Conservation (phyloP, 2,888 invertebrate genomes). For the Pterobdella sp. region DNA sequence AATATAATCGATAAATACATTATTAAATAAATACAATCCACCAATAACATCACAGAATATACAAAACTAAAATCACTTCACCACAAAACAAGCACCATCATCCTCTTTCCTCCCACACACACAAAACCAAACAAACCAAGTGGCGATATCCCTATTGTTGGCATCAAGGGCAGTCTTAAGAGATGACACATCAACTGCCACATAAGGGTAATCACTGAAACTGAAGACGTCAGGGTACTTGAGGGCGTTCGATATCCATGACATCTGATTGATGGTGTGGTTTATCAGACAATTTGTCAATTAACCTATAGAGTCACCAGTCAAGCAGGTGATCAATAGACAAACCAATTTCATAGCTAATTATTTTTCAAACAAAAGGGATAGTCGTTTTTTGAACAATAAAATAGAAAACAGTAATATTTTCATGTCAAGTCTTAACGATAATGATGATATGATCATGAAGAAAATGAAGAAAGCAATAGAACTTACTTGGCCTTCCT, state of each 20-base stretch:
- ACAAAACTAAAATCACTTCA: neutral
- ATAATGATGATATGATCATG: no score
- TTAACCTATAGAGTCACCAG: no score
- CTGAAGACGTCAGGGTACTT: conserved; percentile 88
- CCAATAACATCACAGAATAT: neutral
- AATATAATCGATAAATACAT: no score
- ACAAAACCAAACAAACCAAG: conserved; percentile 60
- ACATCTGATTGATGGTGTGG: conserved; percentile 57
- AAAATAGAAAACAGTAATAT: no score
- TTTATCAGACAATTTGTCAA: no score
- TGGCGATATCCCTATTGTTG: conserved; percentile 82
- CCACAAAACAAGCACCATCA: neutral
- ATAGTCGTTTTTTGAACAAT: no score
- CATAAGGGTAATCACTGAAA: conserved; percentile 82
- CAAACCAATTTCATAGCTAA: no score
- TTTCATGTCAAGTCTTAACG: no score
- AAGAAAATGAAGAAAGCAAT: neutral
- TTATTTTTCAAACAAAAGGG: no score
- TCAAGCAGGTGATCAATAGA: no score
- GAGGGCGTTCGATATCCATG: conserved; percentile 73
- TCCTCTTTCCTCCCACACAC: neutral
- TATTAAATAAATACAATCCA: no score
- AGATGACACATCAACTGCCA: conserved; percentile 75
- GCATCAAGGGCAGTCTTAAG: conserved; percentile 88
- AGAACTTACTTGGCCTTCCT: conserved; percentile 66